A percentile compares a stretch with the other conserved stretches of the same genome.
phyloP scores from a whole-genome alignment of 2,797 vertebrate species.

The Sciurus carolinensis region DNA sequence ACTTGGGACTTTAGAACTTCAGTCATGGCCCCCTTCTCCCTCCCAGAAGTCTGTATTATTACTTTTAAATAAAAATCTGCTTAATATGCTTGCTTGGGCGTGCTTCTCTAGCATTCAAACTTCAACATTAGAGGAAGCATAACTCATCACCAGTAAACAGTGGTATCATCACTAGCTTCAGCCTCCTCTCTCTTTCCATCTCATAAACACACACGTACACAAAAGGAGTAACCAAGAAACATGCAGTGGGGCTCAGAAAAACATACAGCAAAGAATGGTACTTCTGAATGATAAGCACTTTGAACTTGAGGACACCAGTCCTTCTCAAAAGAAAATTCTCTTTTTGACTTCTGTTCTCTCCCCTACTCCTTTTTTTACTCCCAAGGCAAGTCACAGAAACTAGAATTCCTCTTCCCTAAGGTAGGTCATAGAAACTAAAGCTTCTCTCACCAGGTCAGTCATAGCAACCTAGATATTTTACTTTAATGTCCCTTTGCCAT shows the following conservation, averaged over 20 bases:
- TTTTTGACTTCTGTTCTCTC: background rate
- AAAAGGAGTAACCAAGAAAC: background rate
- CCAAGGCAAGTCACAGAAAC: background rate
- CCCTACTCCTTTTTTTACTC: background rate
- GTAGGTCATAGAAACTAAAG: background rate
- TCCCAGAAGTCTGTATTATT: too few species aligned
- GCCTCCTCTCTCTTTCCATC: too few species aligned
- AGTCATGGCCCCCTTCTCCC: too few species aligned
- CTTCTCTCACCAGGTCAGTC: background rate
- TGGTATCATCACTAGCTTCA: too few species aligned
- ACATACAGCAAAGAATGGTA: background rate
- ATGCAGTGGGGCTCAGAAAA: background rate
- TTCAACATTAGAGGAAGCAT: too few species aligned
- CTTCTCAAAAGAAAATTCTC: background rate
- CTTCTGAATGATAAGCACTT: background rate
- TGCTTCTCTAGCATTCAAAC: too few species aligned
- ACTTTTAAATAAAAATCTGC: too few species aligned
- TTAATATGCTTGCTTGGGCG: too few species aligned
- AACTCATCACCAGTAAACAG: too few species aligned
- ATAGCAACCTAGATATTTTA: background rate
- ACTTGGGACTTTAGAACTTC: too few species aligned
- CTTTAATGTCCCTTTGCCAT: background rate
- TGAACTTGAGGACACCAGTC: background rate
- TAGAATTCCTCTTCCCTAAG: too few species aligned
- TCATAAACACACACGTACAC: too few species aligned